These are phyloP conservation scores for Bufo bufo DNA, from an alignment of 2,113 vertebrate genomes.

Conservation along the genomic window DNA sequence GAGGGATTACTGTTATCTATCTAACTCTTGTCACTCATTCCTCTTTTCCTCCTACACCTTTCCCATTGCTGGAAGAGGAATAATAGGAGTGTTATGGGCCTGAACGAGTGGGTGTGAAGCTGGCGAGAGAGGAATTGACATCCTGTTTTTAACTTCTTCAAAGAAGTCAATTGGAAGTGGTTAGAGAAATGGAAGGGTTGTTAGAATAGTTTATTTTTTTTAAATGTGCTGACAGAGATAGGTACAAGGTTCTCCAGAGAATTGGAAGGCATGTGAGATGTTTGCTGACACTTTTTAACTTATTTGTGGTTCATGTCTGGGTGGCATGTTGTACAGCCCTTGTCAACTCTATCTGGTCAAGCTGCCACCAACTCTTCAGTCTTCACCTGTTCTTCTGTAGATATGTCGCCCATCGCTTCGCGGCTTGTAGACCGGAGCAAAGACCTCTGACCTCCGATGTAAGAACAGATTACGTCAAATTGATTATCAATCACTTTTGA, in stretches of 20 bases:
- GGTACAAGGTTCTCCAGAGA: background rate
- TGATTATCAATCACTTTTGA: slow-evolving; percentile 29
- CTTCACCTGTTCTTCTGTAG: background rate
- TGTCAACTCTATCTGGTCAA: slow-evolving; percentile 1
- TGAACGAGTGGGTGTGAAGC: slow-evolving; percentile 47
- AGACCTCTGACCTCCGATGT: slow-evolving; percentile 39
- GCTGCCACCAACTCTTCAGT: background rate
- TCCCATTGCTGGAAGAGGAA: slow-evolving; percentile 41
- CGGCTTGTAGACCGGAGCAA: slow-evolving; percentile 13
- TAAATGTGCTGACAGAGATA: background rate
- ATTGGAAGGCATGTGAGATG: background rate
- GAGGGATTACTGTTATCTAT: slow-evolving; percentile 27
- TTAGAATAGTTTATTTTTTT: slow-evolving; percentile 40
- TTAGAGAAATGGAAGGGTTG: slow-evolving; percentile 41
- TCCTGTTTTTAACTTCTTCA: slow-evolving; percentile 52
- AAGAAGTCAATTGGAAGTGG: slow-evolving; percentile 45
- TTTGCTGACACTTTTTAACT: background rate
- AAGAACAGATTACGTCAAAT: slow-evolving; percentile 34
- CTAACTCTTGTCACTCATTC: slow-evolving; percentile 12
- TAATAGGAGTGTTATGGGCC: slow-evolving; percentile 27
- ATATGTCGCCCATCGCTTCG: background rate
- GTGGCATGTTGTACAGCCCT: background rate
- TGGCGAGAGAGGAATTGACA: slow-evolving; percentile 25
- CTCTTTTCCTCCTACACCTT: slow-evolving; percentile 52
- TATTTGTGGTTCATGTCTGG: background rate